Percentiles rank a stretch among this genome's conserved stretches.
Evolutionary conservation across 2,888 invertebrate genomes (phyloP).

Genomic region (Troilus luridus): DNA sequence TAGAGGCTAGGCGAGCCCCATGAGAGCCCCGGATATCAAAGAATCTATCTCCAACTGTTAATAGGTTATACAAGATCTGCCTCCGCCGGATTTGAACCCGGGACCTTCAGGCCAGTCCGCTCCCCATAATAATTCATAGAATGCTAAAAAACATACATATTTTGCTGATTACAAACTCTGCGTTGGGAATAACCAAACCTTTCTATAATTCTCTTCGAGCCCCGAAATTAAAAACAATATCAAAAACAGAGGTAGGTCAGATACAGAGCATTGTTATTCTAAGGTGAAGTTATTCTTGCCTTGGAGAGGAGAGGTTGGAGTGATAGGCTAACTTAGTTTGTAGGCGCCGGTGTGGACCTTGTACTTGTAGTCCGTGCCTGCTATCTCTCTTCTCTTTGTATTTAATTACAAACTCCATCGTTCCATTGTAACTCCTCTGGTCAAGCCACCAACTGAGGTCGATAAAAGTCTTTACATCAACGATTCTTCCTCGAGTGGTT

Average conservation of each 20-base stretch:
- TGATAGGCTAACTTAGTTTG: slow-evolving; percentile 13
- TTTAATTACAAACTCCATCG: slow-evolving; percentile 10
- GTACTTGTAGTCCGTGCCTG: neutral
- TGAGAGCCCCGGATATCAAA: too few relatives aligned
- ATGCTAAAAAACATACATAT: too few relatives aligned
- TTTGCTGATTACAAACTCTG: neutral
- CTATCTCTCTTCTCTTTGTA: neutral
- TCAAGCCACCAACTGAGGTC: neutral
- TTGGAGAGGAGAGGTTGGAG: neutral
- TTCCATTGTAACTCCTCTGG: neutral
- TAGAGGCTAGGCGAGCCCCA: too few relatives aligned
- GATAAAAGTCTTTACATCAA: neutral
- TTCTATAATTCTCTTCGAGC: neutral
- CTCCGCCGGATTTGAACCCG: too few relatives aligned
- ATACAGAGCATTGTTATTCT: neutral
- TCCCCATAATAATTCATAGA: too few relatives aligned
- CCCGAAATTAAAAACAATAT: slow-evolving; percentile 12
- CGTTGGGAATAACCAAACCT: neutral
- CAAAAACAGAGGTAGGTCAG: neutral
- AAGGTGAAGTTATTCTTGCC: neutral
- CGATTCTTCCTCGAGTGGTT: neutral
- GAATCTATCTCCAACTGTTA: too few relatives aligned
- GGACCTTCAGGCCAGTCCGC: too few relatives aligned
- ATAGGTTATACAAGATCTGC: too few relatives aligned
- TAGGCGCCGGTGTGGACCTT: neutral